Evolutionary conservation across 1,140 invertebrate species (phyloP).

Genomic region (Drosophila navojoa): DNA sequence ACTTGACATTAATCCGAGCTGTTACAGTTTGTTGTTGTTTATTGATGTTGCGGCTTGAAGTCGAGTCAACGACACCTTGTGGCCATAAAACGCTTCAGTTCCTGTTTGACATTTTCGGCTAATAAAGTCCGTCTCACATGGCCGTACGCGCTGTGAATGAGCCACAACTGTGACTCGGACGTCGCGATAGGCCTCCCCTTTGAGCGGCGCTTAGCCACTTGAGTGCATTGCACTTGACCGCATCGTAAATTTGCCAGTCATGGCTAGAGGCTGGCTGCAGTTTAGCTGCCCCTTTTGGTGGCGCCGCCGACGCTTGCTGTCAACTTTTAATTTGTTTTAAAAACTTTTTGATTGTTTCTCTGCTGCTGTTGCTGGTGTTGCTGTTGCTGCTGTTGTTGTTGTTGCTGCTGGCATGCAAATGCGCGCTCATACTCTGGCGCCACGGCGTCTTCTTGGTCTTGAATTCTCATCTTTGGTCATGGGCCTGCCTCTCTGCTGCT

Average conservation of each 20-base stretch:
- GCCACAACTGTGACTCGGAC: no score
- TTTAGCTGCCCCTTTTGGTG: conserved; percentile 21
- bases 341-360: conserved; percentile 79
- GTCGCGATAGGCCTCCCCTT: no score
- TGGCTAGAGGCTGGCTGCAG: conserved; percentile 46
- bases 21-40: conserved; percentile 4
- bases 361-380: conserved; percentile 20
- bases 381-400: conserved; percentile 14
- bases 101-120: conserved; percentile 40
- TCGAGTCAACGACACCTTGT: conserved; percentile 42
- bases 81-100: conserved; percentile 40
- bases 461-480: conserved; percentile 22
- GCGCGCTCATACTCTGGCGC: conserved; percentile 27
- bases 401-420: conserved; percentile 64
- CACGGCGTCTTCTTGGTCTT: conserved; percentile 32
- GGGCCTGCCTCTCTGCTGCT: conserved; percentile 25
- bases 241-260: conserved; percentile 63
- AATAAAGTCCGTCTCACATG: conserved; percentile 38
- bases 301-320: conserved; percentile 30
- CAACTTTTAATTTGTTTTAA: conserved; percentile 82
- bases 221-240: conserved; percentile 60
- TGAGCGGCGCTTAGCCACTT: conserved; percentile 19
- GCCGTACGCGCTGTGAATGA: not conserved
- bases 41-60: conserved; percentile 4
- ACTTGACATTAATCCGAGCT: conserved; percentile 43